These are phyloP conservation scores for Rhynchomys soricoides DNA, from an alignment of 2,113 vertebrate genomes.

Conservation along the genomic window DNA sequence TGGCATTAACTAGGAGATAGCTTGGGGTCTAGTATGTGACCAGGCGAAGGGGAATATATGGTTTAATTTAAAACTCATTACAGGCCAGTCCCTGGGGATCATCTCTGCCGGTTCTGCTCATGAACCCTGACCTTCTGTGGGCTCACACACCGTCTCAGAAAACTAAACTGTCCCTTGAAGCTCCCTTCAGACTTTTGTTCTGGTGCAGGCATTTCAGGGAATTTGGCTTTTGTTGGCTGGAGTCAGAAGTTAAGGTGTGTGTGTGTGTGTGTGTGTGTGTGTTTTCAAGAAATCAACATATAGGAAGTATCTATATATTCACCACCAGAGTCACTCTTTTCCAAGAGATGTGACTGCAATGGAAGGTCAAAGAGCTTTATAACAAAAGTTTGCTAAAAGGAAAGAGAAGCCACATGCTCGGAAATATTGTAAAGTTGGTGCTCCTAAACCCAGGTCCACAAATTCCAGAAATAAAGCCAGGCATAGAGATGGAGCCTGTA, in stretches of 20 bases:
- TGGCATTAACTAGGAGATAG: background rate
- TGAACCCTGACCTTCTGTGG: conserved; percentile 67
- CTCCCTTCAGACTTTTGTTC: conserved; percentile 7
- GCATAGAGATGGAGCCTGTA: background rate
- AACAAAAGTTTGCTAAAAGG: conserved; percentile 32
- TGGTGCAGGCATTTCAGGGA: conserved; percentile 40
- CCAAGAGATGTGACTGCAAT: background rate
- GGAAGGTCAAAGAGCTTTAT: conserved; percentile 14
- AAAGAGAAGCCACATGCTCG: background rate
- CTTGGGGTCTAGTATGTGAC: conserved; percentile 22
- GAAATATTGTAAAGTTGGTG: background rate
- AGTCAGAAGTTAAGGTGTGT: conserved; percentile 58
- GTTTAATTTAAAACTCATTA: conserved; percentile 70
- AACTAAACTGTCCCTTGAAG: conserved; percentile 60
- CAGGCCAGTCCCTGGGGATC: conserved; percentile 42
- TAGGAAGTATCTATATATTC: conserved; percentile 45
- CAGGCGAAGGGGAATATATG: conserved; percentile 57
- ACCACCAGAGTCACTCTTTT: background rate
- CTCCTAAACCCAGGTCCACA: background rate
- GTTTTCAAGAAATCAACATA: conserved; percentile 46
- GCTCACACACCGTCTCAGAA: background rate
- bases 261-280: conserved; percentile 28
- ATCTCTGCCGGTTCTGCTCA: conserved; percentile 58
- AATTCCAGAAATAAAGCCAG: conserved; percentile 12
- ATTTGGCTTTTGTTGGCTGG: conserved; percentile 49